Evolutionary conservation across 2,113 vertebrate genomes (phyloP), one percentile per base, ranked within the genome.

Genomic region (Zosterops borbonicus): DNA sequence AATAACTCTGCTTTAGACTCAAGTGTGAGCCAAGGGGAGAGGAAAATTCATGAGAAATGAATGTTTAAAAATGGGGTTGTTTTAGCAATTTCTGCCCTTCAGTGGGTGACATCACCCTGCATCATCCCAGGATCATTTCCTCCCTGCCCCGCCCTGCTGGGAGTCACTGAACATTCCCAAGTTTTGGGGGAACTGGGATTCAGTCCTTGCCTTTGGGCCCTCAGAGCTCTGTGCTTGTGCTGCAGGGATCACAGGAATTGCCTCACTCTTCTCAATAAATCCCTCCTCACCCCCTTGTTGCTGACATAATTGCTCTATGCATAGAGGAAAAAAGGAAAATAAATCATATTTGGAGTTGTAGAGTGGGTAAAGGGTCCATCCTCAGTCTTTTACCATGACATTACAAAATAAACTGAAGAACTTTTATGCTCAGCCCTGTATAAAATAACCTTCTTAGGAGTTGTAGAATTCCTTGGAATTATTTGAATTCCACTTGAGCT

Each of bases 61-160:
- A 15, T 82, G 69, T 39, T 56, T 41, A 60, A 81, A 71, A 29
- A 41, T 19, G 2, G 14, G 0, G 0, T 2, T 31, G 50, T 50
- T 78, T 41, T 12, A 80, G 27, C 4, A 46, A 41, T 64, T 31
- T 4, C 1, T 4, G 4, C 23, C 64, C 35, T 69, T 74, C 27
- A 10, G 0, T 1, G 27, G 47, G 35, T 44, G 68, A 33, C 25
- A 67, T 13, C 69, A 88, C 8, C 53, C 63, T 76, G 5, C 24
- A 4, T 33, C n/a, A 53, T 29, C 39, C 21, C 41, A 19, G 5
- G 49, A 17, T 41, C 71, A 12, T 67, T 37, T 29, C 64, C 24
- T 77, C 39, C 25, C 3, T 22, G 35, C 31, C 44, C 71, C 50
- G 50, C 64, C 41, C 15, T 73, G 52, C 67, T 59, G 1, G 58